Percentiles rank a stretch among this genome's conserved stretches.
Conservation (phyloP, 2,888 invertebrate genomes). For the Chymomyza procnemis region DNA sequence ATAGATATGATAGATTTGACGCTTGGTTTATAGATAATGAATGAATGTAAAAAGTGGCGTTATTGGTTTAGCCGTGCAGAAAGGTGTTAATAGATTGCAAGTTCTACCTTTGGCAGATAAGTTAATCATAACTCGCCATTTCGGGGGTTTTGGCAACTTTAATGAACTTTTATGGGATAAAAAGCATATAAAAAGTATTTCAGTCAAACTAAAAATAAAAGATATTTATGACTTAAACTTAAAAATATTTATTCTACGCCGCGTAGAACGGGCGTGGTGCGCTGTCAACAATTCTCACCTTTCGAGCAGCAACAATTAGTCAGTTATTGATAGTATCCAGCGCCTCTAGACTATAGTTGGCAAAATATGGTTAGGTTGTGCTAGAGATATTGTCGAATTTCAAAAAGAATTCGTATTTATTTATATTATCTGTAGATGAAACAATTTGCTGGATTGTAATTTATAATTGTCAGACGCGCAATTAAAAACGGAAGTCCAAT, state of each 20-base stretch:
- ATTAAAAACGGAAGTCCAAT: constrained; percentile 64
- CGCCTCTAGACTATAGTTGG: background rate
- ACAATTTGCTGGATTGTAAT: background rate
- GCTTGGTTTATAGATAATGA: background rate
- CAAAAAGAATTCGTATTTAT: background rate
- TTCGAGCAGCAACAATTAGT: background rate
- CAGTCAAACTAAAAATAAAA: background rate
- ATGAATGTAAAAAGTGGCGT: background rate
- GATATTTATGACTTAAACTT: background rate
- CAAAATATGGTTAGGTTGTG: background rate
- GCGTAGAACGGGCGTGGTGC: constrained; percentile 1
- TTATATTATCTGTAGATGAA: background rate
- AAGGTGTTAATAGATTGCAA: background rate
- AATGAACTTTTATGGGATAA: background rate
- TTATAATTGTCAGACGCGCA: background rate
- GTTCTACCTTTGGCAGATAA: no score
- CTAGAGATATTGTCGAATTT: background rate
- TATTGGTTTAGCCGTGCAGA: background rate
- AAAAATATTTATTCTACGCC: no score
- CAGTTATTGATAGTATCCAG: background rate
- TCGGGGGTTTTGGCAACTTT: background rate
- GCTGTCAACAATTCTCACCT: background rate
- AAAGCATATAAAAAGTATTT: background rate
- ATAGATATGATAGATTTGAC: background rate
- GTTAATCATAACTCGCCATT: background rate